A percentile compares a stretch with the other conserved stretches of the same genome.
Evolutionary conservation across 37 sponge, comb jelly and placozoan species (phyloP).

Genomic region (Amphimedon queenslandica): DNA sequence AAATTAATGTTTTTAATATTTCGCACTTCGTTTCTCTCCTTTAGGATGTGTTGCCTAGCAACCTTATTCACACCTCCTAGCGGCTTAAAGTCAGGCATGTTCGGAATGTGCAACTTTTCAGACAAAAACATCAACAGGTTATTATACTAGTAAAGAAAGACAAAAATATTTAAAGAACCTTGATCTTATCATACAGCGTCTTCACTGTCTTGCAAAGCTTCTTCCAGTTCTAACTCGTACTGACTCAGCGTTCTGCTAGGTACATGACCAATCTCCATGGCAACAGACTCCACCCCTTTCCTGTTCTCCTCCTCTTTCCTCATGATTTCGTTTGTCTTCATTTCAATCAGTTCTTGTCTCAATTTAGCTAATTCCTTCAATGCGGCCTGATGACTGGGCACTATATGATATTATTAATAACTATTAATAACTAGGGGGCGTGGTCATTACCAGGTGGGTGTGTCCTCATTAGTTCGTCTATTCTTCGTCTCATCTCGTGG

Average conservation of each 20-base stretch:
- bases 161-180: neutral
- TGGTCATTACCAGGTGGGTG: conserved; percentile 29
- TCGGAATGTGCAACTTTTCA: neutral
- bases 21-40: conserved; percentile 6
- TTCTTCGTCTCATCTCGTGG: conserved; percentile 16
- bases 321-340: conserved; percentile 3
- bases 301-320: neutral
- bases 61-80: neutral
- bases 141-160: conserved; percentile 5
- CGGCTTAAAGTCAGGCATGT: too few species aligned
- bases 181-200: conserved; percentile 3
- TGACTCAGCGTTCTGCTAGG: neutral
- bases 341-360: conserved; percentile 24
- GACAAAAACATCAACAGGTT: conserved; percentile 5
- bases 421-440: neutral
- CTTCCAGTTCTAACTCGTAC: neutral
- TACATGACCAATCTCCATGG: neutral
- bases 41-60: neutral
- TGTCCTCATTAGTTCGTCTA: conserved; percentile 15
- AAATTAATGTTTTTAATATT: neutral
- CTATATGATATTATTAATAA: conserved; percentile 3
- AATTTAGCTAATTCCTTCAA: conserved; percentile 33
- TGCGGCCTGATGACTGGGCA: conserved; percentile 46
- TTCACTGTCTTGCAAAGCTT: conserved; percentile 18
- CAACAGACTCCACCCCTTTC: neutral